Evolutionary conservation across 2,113 vertebrate genomes (phyloP).

Genomic region (Zeus faber): DNA sequence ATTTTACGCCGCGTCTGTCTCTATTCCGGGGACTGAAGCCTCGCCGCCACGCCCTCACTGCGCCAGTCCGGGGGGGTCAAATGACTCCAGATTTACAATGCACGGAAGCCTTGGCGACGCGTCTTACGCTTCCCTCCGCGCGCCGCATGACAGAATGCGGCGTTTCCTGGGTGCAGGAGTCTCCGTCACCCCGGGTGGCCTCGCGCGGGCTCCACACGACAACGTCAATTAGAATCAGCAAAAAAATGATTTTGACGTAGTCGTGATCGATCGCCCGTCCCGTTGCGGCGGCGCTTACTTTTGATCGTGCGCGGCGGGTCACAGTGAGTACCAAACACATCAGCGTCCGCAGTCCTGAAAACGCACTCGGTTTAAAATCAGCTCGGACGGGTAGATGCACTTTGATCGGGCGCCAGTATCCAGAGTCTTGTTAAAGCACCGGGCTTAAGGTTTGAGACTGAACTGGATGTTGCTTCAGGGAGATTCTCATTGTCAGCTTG

Average conservation of each 20-base stretch:
- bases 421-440: no score
- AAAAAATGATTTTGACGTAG: constrained; percentile 12
- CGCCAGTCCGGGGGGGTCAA: no score
- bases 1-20: constrained; percentile 38
- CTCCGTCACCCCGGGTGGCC: constrained; percentile 32
- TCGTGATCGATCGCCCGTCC: constrained; percentile 10
- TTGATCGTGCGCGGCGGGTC: no score
- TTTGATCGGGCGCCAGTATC: no score
- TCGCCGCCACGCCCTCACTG: constrained; percentile 32
- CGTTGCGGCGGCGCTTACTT: constrained; percentile 16
- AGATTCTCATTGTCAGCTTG: no score
- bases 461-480: no score
- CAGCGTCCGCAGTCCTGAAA: no score
- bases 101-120: constrained; percentile 42
- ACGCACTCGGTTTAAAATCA: no score
- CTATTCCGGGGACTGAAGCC: constrained; percentile 41
- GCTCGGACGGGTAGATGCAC: no score
- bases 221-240: constrained; percentile 21
- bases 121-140: constrained; percentile 39
- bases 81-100: constrained; percentile 56
- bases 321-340: no score
- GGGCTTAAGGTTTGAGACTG: no score
- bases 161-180: constrained; percentile 28
- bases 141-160: constrained; percentile 13
- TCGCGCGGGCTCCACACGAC: constrained; percentile 23